phyloP scores from a whole-genome alignment of 2,113 vertebrate genomes.

The Neolamprologus caudopunctatus region DNA sequence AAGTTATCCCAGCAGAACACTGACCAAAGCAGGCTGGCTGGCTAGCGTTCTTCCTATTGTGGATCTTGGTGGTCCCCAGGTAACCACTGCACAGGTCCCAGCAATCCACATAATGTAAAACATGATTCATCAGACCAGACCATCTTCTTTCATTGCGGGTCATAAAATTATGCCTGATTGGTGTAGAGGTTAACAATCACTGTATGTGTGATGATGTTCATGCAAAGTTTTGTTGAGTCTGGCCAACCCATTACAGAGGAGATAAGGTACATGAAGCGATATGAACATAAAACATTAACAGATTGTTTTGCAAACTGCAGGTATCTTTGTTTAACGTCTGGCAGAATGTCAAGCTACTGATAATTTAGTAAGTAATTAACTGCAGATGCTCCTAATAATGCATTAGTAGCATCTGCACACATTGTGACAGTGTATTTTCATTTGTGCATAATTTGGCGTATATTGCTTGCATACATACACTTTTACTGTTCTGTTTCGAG shows the following conservation, averaged over 20 bases:
- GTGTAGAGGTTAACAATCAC: background rate
- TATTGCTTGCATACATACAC: background rate
- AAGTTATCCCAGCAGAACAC: accelerated
- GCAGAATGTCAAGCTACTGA: background rate
- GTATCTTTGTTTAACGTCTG: background rate
- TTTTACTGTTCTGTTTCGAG: background rate
- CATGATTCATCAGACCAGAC: background rate
- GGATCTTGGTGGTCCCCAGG: background rate
- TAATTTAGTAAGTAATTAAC: background rate
- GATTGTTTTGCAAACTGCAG: background rate
- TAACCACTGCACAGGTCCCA: accelerated
- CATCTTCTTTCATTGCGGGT: background rate
- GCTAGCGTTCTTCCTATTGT: background rate
- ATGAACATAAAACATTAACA: background rate
- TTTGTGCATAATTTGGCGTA: background rate
- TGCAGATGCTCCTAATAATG: background rate
- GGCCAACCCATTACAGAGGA: background rate
- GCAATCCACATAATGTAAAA: background rate
- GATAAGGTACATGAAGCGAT: background rate
- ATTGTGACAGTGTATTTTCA: background rate
- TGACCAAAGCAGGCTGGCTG: accelerated
- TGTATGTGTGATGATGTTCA: background rate
- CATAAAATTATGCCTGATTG: background rate
- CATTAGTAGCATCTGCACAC: background rate
- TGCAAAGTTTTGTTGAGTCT: background rate